phyloP scores from a whole-genome alignment of 2,888 invertebrate species.

The Drosophila rellima region DNA sequence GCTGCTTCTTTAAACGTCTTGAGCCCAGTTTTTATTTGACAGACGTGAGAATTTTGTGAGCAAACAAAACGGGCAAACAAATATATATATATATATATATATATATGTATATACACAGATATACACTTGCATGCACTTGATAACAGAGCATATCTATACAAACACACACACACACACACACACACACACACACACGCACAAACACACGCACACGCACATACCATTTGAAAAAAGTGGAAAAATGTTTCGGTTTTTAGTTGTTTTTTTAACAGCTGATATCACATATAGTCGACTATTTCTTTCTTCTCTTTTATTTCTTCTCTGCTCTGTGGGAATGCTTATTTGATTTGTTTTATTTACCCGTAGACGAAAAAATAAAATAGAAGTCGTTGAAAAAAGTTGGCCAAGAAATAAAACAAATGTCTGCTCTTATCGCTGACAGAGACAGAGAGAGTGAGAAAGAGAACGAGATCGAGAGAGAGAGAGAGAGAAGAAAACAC shows the following conservation, averaged over 20 bases:
- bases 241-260: constrained; percentile 27
- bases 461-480: constrained; percentile 1
- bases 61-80: constrained; percentile 60
- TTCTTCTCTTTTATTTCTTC: constrained; percentile 12
- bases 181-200: constrained; percentile 15
- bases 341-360: constrained; percentile 62
- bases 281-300: constrained; percentile 33
- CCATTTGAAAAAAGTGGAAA: constrained; percentile 21
- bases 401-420: constrained; percentile 50
- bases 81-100: constrained; percentile 18
- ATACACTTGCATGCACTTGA: constrained; percentile 51
- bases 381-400: constrained; percentile 30
- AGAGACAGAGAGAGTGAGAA: constrained; percentile 2
- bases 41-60: constrained; percentile 76
- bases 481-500: constrained; percentile 26
- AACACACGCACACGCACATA: constrained; percentile 11
- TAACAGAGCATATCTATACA: constrained; percentile 69
- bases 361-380: constrained; percentile 5
- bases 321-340: constrained; percentile 50
- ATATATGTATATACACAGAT: too few relatives aligned
- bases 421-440: constrained; percentile 35
- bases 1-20: constrained; percentile 16
- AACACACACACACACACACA: constrained; percentile 23
- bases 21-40: constrained; percentile 50
- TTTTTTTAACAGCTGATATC: constrained; percentile 67